Percentiles rank a stretch among this genome's conserved stretches.
phyloP scores from a whole-genome alignment of 2,113 vertebrate species.

The Phaethon lepturus region DNA sequence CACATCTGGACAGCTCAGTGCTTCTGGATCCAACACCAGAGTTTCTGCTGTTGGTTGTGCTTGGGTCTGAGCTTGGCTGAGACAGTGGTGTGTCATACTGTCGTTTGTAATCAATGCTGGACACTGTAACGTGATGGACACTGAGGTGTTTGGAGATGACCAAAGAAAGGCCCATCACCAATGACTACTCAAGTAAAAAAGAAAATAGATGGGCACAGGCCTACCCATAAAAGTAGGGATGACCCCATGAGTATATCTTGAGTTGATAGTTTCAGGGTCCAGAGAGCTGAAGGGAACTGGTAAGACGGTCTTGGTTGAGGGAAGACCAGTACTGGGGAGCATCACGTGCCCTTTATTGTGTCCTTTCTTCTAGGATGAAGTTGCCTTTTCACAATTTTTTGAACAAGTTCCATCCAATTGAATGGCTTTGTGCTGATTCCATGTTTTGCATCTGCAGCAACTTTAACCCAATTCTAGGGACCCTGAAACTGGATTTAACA shows the following conservation, averaged over 20 bases:
- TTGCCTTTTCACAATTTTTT: background rate
- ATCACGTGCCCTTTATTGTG: background rate
- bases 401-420: background rate
- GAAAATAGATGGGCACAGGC: background rate
- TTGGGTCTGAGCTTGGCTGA: background rate
- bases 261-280: background rate
- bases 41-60: background rate
- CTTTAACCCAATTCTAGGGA: background rate
- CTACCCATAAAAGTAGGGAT: background rate
- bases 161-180: background rate
- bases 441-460: background rate
- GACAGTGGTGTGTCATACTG: background rate
- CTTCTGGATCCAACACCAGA: background rate
- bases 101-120: background rate
- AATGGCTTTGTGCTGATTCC: background rate
- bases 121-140: background rate
- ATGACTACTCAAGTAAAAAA: background rate
- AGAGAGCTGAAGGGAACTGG: background rate
- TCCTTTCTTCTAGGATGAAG: background rate
- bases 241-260: background rate
- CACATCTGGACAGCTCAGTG: background rate
- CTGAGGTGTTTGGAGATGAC: background rate
- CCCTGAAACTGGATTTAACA: background rate
- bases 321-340: background rate
- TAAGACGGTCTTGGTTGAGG: background rate